A percentile compares a stretch with the other conserved stretches of the same genome.
phyloP scores from a whole-genome alignment of 2,888 invertebrate species.

The Idaea aversata region DNA sequence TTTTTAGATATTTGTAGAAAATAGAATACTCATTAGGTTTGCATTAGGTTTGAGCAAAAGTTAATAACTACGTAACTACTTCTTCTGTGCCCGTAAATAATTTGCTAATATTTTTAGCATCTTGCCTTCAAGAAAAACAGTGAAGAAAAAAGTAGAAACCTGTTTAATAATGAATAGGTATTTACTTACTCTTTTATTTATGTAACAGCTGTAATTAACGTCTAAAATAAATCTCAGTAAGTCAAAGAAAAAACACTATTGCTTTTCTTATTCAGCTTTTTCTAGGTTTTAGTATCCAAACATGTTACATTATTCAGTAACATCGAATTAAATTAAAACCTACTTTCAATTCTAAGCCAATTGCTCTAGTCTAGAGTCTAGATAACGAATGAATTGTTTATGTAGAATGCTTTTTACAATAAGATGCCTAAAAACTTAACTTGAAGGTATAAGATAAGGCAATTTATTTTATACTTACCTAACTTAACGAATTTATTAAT shows the following conservation, averaged over 20 bases:
- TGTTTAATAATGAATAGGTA: too few species aligned
- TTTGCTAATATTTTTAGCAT: too few species aligned
- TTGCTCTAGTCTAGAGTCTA: neutral
- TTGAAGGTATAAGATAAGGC: neutral
- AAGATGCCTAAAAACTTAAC: neutral
- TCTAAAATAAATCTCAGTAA: neutral
- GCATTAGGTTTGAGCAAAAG: too few species aligned
- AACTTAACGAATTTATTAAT: too few species aligned
- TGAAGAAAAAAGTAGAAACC: too few species aligned
- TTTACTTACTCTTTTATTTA: neutral
- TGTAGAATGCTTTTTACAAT: neutral
- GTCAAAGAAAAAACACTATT: neutral
- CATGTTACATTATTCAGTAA: conserved; percentile 1
- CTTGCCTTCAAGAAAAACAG: too few species aligned
- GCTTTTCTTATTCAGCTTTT: neutral
- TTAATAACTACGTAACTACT: too few species aligned
- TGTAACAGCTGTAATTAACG: neutral
- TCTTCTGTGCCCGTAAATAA: too few species aligned
- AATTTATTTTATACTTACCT: too few species aligned
- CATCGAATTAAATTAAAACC: conserved; percentile 12
- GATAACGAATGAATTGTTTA: conserved; percentile 12
- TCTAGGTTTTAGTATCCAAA: neutral
- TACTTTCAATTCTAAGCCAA: conserved; percentile 8
- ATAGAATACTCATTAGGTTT: too few species aligned
- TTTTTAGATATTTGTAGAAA: too few species aligned